phyloP scores from a whole-genome alignment of 2,113 vertebrate species.

The Oreocharis arfaki region DNA sequence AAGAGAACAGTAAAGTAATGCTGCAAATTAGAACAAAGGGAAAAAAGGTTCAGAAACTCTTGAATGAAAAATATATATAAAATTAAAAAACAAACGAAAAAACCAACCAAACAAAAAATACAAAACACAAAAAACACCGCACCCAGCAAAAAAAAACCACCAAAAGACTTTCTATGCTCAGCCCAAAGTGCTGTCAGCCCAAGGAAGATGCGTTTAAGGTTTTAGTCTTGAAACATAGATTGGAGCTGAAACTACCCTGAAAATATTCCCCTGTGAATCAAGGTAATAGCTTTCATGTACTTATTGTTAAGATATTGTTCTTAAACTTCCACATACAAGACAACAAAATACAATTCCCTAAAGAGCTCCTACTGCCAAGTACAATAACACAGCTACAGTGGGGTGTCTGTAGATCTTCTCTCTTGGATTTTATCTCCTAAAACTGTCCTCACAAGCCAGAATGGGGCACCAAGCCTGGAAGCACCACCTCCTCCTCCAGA shows the following conservation, averaged over 20 bases:
- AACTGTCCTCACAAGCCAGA: not conserved
- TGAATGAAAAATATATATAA: not conserved
- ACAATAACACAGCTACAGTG: not conserved
- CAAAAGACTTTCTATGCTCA: not conserved
- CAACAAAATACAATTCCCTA: not conserved
- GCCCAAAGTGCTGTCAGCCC: not conserved
- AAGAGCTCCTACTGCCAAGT: not conserved
- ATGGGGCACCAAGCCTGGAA: not conserved
- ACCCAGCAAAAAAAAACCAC: not conserved
- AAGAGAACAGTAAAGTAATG: constrained; percentile 95
- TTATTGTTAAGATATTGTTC: not conserved
- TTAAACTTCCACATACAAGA: not conserved
- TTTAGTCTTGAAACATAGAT: not conserved
- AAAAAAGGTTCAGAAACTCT: not conserved
- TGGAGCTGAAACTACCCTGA: not conserved
- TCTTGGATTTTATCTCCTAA: not conserved
- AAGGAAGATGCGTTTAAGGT: not conserved
- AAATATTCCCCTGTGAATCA: not conserved
- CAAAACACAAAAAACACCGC: not conserved
- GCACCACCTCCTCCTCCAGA: not conserved
- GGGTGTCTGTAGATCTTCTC: not conserved
- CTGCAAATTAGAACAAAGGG: constrained; percentile 64
- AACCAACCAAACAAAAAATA: rapidly evolving
- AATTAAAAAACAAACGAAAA: not conserved
- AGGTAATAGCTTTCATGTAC: not conserved